Base-by-base conservation (phyloP, 2,113 vertebrate genomes). In the Motacilla tschutschensis region DNA sequence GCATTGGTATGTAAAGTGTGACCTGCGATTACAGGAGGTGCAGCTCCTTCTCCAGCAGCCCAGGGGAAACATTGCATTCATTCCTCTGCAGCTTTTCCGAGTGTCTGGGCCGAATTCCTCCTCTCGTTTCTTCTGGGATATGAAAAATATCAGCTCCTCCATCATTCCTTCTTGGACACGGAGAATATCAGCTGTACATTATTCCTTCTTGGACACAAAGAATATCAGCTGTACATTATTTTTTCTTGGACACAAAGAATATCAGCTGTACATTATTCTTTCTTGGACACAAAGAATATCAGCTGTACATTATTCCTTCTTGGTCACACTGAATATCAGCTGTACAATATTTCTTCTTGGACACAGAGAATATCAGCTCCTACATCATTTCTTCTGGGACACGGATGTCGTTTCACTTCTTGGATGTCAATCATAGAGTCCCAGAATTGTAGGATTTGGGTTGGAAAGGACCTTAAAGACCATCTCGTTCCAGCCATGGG, bases 1-100 rank as follows among this genome's bases (percentile, higher is more conserved):
- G 73, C 86, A 88, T 91, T 88, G 88, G 91, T 90, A 87, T 92
- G 90, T 65, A 58, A 51, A 88, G 55, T 44, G 89, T 72, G 91
- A 69, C 74, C 85, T 51, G 8, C 1, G 54, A 64, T 69, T 31
- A 24, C 73, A 36, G 84, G 33, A 74, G 81, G 62, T 79, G 46
- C 38, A 1, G 84, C 88, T 67, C n/a, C 82, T 77, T 60, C 65
- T 69, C 3, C 69, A 46, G 46, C 74, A 64, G 35, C 79, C 64
- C 1, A 57, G 80, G 86, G 75, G 33, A 77, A 79, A 57, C 83
- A 41, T 31, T 73, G 67, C 81, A 33, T 85, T 91, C 79, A 22
- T 73, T 71, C 75, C 60, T 84, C 35, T 43, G 55, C 67, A 20
- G 79, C 82, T 58, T 69, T 40, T n/a, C 57, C 13, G 3, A 28